A percentile compares a stretch with the other conserved stretches of the same genome.
Evolutionary conservation across 2,888 invertebrate species (phyloP).

Genomic region (Drosophila robusta): DNA sequence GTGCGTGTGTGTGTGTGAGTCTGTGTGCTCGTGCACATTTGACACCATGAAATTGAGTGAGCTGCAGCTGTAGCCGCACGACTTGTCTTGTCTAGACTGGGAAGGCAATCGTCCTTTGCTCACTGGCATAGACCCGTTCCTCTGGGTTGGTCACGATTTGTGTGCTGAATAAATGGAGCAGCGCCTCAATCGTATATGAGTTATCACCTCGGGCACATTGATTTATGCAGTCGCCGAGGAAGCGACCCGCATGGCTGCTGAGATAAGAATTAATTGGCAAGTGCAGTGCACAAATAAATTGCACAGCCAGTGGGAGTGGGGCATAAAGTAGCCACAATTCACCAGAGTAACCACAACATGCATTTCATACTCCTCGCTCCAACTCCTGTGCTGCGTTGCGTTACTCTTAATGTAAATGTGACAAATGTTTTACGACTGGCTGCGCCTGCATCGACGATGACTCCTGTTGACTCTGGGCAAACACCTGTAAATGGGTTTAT

Average conservation of each 20-base stretch:
- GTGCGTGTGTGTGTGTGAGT: not conserved
- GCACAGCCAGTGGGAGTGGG: conserved; percentile 23
- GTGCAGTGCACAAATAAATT: conserved; percentile 77
- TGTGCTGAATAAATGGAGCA: conserved; percentile 40
- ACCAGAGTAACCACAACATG: conserved; percentile 20
- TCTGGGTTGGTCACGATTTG: conserved; percentile 32
- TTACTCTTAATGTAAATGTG: conserved; percentile 79
- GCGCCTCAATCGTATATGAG: conserved; percentile 59
- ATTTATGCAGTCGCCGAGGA: conserved; percentile 73
- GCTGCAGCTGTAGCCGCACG: conserved; percentile 48
- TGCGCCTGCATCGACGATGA: conserved; percentile 68
- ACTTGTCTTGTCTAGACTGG: conserved; percentile 29
- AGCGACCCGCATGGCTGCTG: conserved; percentile 70
- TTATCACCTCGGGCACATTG: conserved; percentile 74
- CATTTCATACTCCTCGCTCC: conserved; percentile 8
- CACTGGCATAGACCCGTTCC: conserved; percentile 7
- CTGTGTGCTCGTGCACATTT: conserved; percentile 53
- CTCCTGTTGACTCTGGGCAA: conserved; percentile 75
- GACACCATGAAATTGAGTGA: conserved; percentile 79
- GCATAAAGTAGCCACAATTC: not conserved
- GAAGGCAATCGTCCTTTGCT: not conserved
- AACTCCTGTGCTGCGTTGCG: conserved; percentile 23
- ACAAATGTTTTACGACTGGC: conserved; percentile 79
- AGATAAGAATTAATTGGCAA: conserved; percentile 80
- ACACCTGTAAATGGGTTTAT: conserved; percentile 73